These are phyloP conservation scores for Gnathonemus longibarbis DNA, from an alignment of 2,113 vertebrate species.

Conservation along the genomic window DNA sequence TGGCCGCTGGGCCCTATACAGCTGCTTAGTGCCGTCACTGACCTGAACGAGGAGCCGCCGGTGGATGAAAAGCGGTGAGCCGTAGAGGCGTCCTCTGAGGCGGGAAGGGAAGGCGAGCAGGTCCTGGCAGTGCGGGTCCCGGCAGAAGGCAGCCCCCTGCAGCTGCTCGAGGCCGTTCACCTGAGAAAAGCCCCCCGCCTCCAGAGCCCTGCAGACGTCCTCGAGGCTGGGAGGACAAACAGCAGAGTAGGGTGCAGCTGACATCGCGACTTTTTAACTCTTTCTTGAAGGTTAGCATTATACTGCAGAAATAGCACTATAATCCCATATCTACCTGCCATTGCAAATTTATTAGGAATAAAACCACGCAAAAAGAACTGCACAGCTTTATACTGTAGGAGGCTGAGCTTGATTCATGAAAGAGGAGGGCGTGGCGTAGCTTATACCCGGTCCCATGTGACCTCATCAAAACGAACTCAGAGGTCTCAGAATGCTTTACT, in stretches of 20 bases:
- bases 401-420: not conserved
- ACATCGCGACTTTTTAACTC: not conserved
- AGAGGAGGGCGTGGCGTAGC: not conserved
- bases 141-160: constrained; percentile 56
- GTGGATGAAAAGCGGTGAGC: constrained; percentile 56
- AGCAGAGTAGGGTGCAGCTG: not conserved
- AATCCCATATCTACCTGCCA: not conserved
- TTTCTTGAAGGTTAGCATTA: not conserved
- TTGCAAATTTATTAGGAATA: not conserved
- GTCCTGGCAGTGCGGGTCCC: constrained; percentile 74
- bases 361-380: not conserved
- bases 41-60: constrained; percentile 76
- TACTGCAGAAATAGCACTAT: not conserved
- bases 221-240: constrained; percentile 57
- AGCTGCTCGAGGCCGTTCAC: constrained; percentile 56
- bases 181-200: constrained; percentile 55
- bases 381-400: not conserved
- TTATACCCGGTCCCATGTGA: not conserved
- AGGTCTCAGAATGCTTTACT: not conserved
- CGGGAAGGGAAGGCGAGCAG: constrained; percentile 71
- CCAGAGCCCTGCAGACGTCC: constrained; percentile 62
- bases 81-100: constrained; percentile 58
- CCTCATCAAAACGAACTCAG: not conserved
- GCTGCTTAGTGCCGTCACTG: constrained; percentile 24
- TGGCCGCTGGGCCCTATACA: not conserved